Evolutionary conservation across 1,140 invertebrate species (phyloP).

Genomic region (Battus philenor): DNA sequence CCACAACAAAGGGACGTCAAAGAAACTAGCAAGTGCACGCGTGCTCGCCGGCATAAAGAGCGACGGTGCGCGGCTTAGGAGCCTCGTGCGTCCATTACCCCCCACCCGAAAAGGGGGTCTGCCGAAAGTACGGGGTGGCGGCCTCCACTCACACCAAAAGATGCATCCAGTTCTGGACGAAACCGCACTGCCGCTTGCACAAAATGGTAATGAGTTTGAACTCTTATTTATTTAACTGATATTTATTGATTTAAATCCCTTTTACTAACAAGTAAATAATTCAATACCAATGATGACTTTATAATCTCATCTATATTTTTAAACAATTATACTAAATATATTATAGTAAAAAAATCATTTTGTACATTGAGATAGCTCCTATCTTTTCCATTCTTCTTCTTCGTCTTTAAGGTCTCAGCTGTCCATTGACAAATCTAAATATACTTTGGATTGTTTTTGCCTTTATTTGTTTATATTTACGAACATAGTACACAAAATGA

Average conservation of each 20-base stretch:
- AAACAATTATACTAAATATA: too few relatives aligned
- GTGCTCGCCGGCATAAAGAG: conserved; percentile 62
- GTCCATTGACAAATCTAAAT: too few relatives aligned
- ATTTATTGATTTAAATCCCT: conserved; percentile 11
- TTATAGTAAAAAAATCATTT: too few relatives aligned
- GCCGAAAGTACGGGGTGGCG: conserved; percentile 52
- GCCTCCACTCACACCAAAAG: conserved; percentile 62
- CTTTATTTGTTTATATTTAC: too few relatives aligned
- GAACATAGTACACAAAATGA: too few relatives aligned
- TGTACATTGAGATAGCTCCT: too few relatives aligned
- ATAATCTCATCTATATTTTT: too few relatives aligned
- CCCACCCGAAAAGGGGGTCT: conserved; percentile 31
- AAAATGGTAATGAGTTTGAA: conserved; percentile 63
- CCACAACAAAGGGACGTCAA: conserved; percentile 72
- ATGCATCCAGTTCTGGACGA: conserved; percentile 68
- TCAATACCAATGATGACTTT: neutral
- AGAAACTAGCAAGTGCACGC: conserved; percentile 72
- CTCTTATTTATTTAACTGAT: conserved; percentile 34
- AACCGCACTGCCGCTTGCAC: conserved; percentile 54
- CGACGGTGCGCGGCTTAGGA: conserved; percentile 57
- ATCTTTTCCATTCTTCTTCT: too few relatives aligned
- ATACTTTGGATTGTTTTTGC: too few relatives aligned
- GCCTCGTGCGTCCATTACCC: conserved; percentile 70
- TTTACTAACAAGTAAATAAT: too few relatives aligned
- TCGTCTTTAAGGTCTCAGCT: too few relatives aligned